Evolutionary conservation across 2,797 vertebrate genomes (phyloP), one percentile per base, ranked within the genome.

Genomic region (Xerus rutilus): DNA sequence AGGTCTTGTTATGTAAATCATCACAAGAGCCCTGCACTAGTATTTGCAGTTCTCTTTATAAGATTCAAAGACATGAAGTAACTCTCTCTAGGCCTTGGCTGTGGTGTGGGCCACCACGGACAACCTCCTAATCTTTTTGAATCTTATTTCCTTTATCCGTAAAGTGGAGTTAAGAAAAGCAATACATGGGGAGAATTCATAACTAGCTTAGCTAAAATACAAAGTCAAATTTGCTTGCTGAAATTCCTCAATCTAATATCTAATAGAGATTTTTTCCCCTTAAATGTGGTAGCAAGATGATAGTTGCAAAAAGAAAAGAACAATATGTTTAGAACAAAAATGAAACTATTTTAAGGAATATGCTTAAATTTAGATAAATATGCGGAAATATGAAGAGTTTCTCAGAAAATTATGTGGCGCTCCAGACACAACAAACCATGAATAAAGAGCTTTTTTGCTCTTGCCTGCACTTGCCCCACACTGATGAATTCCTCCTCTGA

Each of bases 231-330:
- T 20, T 91, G 5, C 70, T 79, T 85, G 12, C 52, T 95, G 52
- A 93, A 91, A 62, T 78, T 93, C 20, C 18, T 95, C 21, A 89
- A 43, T 17, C 32, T 86, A 23, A 20, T 49, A 49, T 74, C 9
- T 74, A 83, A 84, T 32, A 35, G 14, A 7, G 14, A 47, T 18
- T 76, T 91, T 74, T 25, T 69, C 9, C 52, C 32, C 30, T 65
- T 91, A 45, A 89, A 69, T 86, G 28, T 81, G 18, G 20, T 82
- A 64, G 76, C 74, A 93, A 70, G 69, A 79, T 81, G 43, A 93
- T 94, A 52, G 65, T 65, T 86, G 32, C 7, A 74, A 54, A 62
- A 86, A 79, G 62, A 84, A 70, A 73, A 57, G 35, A 90, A 83
- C 25, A 79, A 49, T 72, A 21, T 81, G 11, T 70, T 4, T 86